These are phyloP conservation scores for Mellilla xanthometata DNA, from an alignment of 2,888 invertebrate species.

Conservation along the genomic window DNA sequence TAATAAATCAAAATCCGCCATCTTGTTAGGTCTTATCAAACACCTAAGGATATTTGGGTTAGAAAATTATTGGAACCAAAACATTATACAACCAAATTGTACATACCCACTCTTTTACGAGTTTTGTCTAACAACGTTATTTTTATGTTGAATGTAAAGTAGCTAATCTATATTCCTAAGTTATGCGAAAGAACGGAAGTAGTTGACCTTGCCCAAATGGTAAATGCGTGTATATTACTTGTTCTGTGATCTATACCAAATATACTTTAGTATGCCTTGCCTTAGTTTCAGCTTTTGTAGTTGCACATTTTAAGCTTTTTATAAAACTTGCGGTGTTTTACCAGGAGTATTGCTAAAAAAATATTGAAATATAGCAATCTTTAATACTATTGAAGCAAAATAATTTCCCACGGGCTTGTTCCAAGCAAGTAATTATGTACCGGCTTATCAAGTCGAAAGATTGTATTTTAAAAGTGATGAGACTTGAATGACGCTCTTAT, in stretches of 20 bases:
- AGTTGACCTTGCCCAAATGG: conserved; percentile 19
- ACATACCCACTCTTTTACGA: neutral
- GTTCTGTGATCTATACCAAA: too few species aligned
- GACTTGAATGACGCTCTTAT: conserved; percentile 14
- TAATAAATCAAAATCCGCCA: too few species aligned
- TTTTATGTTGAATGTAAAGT: conserved; percentile 12
- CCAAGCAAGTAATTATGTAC: conserved; percentile 41
- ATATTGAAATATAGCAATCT: conserved; percentile 40
- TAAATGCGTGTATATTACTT: conserved; percentile 1
- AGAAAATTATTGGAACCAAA: too few species aligned
- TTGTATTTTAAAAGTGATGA: conserved; percentile 29
- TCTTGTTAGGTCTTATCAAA: too few species aligned
- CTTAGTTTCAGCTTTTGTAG: too few species aligned
- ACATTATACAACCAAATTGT: too few species aligned
- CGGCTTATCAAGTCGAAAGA: conserved; percentile 34
- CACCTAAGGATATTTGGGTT: too few species aligned
- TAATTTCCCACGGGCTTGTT: conserved; percentile 49
- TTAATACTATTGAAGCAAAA: conserved; percentile 46
- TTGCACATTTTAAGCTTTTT: too few species aligned
- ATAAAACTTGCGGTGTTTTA: too few species aligned
- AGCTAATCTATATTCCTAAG: conserved; percentile 15
- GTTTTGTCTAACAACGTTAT: conserved; percentile 4
- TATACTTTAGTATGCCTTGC: too few species aligned
- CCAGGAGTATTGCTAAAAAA: conserved; percentile 31
- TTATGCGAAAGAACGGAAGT: conserved; percentile 16